phyloP scores from a whole-genome alignment of 2,113 vertebrate genomes.

The Ailurus styani region DNA sequence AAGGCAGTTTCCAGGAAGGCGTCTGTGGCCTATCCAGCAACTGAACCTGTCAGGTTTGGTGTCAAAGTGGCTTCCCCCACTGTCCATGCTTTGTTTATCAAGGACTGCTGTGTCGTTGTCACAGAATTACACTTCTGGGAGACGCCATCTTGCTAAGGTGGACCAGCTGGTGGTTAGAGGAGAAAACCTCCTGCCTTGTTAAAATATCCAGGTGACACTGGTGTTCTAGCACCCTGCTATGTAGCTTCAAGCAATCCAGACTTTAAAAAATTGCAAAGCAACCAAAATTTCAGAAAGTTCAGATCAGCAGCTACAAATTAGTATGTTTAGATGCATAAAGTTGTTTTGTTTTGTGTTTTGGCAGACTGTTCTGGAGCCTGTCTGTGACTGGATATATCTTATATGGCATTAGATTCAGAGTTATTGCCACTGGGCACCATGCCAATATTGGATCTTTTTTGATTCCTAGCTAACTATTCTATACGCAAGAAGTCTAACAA shows the following conservation, averaged over 20 bases:
- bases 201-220: background rate
- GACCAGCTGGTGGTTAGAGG: constrained; percentile 1
- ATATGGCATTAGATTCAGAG: background rate
- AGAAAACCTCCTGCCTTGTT: constrained; percentile 50
- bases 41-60: background rate
- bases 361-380: background rate
- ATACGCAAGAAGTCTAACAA: background rate
- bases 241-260: background rate
- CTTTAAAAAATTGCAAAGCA: constrained; percentile 45
- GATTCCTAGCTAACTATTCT: background rate
- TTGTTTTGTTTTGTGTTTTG: background rate
- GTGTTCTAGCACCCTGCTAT: background rate
- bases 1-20: background rate
- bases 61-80: background rate
- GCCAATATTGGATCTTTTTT: background rate
- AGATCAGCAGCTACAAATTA: background rate
- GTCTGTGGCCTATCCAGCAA: background rate
- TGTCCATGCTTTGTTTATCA: background rate
- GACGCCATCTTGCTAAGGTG: constrained; percentile 36
- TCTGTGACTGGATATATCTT: background rate
- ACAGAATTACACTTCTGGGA: constrained; percentile 14
- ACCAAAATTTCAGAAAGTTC: background rate
- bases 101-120: background rate
- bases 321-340: background rate
- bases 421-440: background rate